Conservation (phyloP, 1,140 invertebrate species). For the Saccostrea glomerata region DNA sequence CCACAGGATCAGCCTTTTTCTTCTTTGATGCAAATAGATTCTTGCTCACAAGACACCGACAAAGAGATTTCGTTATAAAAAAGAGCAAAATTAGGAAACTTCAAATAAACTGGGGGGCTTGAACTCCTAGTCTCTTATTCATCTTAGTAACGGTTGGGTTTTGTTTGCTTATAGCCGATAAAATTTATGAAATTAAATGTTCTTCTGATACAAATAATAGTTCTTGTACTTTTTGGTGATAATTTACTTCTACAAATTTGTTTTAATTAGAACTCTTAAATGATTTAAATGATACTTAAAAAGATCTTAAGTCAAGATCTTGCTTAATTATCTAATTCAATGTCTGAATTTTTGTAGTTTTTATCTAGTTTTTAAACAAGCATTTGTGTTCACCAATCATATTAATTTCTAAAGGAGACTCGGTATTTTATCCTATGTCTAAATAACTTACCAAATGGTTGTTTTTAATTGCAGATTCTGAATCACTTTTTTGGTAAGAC, state of each 20-base stretch:
- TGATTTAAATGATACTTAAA: not conserved
- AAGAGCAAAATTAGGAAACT: constrained; percentile 3
- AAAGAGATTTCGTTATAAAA: not conserved
- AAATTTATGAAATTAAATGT: constrained; percentile 36
- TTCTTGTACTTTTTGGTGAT: not conserved
- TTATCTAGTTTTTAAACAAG: not conserved
- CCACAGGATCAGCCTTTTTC: not conserved
- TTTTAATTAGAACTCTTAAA: not conserved
- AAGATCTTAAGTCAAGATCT: not conserved
- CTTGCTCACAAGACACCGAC: not conserved
- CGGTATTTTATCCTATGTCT: too few relatives aligned
- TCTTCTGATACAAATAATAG: constrained; percentile 12
- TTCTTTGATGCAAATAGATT: constrained; percentile 20
- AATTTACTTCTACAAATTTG: constrained; percentile 8
- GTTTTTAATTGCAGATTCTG: too few relatives aligned
- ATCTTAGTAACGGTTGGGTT: not conserved
- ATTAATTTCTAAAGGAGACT: not conserved
- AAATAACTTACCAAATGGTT: too few relatives aligned
- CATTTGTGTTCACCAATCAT: not conserved
- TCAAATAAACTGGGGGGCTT: not conserved
- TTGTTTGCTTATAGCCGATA: constrained; percentile 11
- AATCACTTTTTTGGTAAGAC: too few relatives aligned
- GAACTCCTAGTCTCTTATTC: not conserved
- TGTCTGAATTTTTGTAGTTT: not conserved
- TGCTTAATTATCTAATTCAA: not conserved